Evolutionary conservation across 2,113 vertebrate species (phyloP).

Genomic region (Ellobius talpinus): DNA sequence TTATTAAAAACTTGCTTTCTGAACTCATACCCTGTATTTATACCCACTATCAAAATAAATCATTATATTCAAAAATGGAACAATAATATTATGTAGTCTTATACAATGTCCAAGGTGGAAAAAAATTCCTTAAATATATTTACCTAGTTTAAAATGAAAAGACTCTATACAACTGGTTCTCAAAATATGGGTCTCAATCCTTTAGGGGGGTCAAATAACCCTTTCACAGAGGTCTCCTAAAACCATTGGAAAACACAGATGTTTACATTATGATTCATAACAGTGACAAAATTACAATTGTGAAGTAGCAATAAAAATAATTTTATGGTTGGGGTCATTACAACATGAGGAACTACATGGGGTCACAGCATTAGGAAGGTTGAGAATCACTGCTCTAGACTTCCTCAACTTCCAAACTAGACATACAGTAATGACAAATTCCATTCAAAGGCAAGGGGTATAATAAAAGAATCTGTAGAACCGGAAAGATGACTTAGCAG

Average conservation of each 20-base stretch:
- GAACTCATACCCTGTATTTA: neutral
- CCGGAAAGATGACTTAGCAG: neutral
- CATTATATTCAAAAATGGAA: slow-evolving; percentile 22
- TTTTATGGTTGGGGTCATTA: neutral
- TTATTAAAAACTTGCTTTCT: neutral
- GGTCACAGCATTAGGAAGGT: neutral
- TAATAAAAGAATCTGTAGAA: slow-evolving; percentile 30
- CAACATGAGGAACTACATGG: neutral
- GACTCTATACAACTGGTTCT: neutral
- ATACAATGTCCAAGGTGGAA: slow-evolving; percentile 20
- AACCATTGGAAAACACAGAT: neutral
- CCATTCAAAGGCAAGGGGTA: neutral
- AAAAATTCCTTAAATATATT: slow-evolving; percentile 49
- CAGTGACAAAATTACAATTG: neutral
- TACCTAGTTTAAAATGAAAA: slow-evolving; percentile 20
- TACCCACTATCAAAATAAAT: slow-evolving; percentile 42
- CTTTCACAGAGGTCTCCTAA: neutral
- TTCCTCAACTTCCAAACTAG: slow-evolving; percentile 41
- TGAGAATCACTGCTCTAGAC: neutral
- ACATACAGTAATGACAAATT: slow-evolving; percentile 25
- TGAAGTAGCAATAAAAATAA: neutral
- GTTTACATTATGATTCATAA: neutral
- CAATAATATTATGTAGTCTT: neutral
- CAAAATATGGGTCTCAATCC: neutral
- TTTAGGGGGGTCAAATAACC: neutral